Percentiles rank a stretch among this genome's conserved stretches.
Evolutionary conservation across 2,888 invertebrate genomes (phyloP).

Genomic region (Idaea biselata): DNA sequence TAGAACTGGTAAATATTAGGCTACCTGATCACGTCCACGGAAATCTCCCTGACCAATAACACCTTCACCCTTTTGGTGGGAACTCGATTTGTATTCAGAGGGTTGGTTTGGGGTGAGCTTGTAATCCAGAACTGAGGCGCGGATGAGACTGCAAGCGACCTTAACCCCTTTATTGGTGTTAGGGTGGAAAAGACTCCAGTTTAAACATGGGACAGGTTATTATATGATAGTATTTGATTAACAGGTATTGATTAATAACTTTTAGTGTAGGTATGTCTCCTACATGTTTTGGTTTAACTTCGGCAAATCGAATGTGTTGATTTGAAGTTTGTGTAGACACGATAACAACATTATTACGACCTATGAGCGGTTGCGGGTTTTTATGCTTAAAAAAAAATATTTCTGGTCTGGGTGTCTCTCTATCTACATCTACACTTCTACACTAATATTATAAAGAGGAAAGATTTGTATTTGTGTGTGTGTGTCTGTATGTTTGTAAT

Average conservation of each 20-base stretch:
- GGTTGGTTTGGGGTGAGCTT: constrained; percentile 18
- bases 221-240: background rate
- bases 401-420: too few relatives aligned
- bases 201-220: background rate
- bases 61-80: constrained; percentile 52
- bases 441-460: too few relatives aligned
- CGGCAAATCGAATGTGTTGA: too few relatives aligned
- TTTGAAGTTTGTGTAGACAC: too few relatives aligned
- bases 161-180: constrained; percentile 47
- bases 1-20: background rate
- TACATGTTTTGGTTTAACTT: too few relatives aligned
- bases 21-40: background rate
- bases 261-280: too few relatives aligned
- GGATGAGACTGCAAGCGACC: constrained; percentile 58
- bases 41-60: constrained; percentile 68
- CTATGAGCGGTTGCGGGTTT: too few relatives aligned
- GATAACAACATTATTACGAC: too few relatives aligned
- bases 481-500: too few relatives aligned
- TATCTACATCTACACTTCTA: too few relatives aligned
- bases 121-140: constrained; percentile 48
- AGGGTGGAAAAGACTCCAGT: background rate
- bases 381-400: too few relatives aligned
- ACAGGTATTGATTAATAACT: background rate
- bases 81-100: constrained; percentile 58
- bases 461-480: too few relatives aligned